These are phyloP conservation scores for Bothrops jararaca DNA, from an alignment of 2,113 vertebrate genomes.

Conservation along the genomic window DNA sequence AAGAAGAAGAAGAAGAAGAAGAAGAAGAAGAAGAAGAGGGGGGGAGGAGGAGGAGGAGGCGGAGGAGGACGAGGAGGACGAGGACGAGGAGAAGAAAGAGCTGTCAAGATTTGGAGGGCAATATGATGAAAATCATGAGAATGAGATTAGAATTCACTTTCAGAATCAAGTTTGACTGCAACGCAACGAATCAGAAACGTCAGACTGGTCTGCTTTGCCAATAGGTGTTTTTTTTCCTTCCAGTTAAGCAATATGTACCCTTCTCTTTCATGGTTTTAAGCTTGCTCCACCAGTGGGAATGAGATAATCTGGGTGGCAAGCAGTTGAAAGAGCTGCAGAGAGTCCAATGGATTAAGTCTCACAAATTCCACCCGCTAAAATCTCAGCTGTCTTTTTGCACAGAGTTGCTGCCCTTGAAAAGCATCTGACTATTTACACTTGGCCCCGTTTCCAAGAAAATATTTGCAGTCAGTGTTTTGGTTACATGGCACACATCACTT, in stretches of 20 bases:
- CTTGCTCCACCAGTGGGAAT: conserved; percentile 22
- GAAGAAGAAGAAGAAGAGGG: no score
- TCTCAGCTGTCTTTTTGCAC: neutral
- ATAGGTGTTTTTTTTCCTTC: neutral
- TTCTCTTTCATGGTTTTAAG: conserved; percentile 27
- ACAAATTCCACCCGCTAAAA: neutral
- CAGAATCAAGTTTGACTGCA: neutral
- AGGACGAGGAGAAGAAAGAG: neutral
- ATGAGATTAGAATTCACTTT: neutral
- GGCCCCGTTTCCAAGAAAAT: neutral
- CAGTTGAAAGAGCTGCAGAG: conserved; percentile 9
- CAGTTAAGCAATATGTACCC: conserved; percentile 28
- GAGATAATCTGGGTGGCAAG: conserved; percentile 13
- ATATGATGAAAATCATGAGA: neutral
- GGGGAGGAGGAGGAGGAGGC: no score
- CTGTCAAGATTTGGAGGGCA: neutral
- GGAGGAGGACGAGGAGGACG: neutral
- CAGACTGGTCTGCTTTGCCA: conserved; percentile 30
- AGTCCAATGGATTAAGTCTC: conserved; percentile 17
- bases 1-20: no score
- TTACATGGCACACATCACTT: neutral
- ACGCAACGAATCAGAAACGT: neutral
- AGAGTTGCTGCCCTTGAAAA: conserved; percentile 3
- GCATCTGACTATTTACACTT: conserved; percentile 18
- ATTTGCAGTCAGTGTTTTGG: conserved; percentile 9